Base-by-base conservation (phyloP, 2,113 vertebrate species). In the Danio rerio region DNA sequence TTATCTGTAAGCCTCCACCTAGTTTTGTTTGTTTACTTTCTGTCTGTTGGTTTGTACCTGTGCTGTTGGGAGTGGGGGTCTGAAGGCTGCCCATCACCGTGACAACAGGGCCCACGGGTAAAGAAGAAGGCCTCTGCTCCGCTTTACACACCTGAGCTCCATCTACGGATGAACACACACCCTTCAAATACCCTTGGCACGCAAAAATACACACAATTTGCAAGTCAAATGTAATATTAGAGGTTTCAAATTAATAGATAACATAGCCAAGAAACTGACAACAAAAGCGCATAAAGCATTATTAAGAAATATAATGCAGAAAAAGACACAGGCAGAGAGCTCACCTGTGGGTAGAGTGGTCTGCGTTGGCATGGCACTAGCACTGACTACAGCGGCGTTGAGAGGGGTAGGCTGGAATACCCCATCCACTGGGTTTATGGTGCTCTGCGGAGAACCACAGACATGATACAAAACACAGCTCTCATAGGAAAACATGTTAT, bases 361-460 rank as follows among this genome's bases (percentile, higher is more conserved):
- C 88, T 99, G 97, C 81, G 96, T 98, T 92, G 98, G 98, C 98
- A 99, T 99, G 3, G 95, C 89, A 91, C 98, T 99, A 1, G 95
- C 88, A 90, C 92, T 94, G 92, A 95, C 93, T 91, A 95, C 95
- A 20, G 94, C 85, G 1, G 93, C 90, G 81, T 97, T 97, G 94
- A 98, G 92, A 85, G 95, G 94, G 83, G 89, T 93, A 86, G 97
- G 96, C 86, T 97, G 98, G 86, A 95, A 98, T 55, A 98, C 93
- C 80, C 96, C 97, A 94, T 99, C 98, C 91, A 99, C 96, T 0
- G 98, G 98, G 93, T 99, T 99, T 85, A 99, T 99, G 89, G 98
- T 98, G 93, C 98, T 99, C 97, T 99, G 88, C 9, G 89, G 58
- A 80, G 43, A 80, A 82, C 45, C 63, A 80, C 45, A 63, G 9